phyloP scores from a whole-genome alignment of 2,113 vertebrate genomes.

The Oryzias melastigma region DNA sequence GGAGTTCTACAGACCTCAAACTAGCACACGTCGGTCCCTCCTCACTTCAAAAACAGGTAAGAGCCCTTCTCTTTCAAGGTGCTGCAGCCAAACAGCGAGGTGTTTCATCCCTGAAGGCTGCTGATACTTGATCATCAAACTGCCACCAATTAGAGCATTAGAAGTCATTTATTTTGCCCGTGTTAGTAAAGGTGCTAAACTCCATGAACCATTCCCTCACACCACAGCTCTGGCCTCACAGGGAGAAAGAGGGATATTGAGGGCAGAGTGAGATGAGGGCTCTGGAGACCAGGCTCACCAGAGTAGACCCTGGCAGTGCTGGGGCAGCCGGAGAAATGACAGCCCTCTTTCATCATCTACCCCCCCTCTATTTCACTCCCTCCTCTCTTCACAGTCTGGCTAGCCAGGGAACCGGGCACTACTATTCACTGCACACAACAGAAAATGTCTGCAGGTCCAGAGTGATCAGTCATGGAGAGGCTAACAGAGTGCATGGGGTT shows the following conservation, averaged over 20 bases:
- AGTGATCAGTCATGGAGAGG: constrained; percentile 33
- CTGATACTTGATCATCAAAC: constrained; percentile 77
- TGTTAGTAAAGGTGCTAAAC: constrained; percentile 77
- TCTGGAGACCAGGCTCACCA: constrained; percentile 55
- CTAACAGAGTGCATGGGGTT: constrained; percentile 3
- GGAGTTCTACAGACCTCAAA: constrained; percentile 52
- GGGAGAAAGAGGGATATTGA: constrained; percentile 62
- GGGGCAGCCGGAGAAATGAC: constrained; percentile 46
- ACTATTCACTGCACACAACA: constrained; percentile 36
- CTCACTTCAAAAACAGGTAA: constrained; percentile 51
- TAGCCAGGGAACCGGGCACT: constrained; percentile 12
- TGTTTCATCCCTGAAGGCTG: constrained; percentile 64
- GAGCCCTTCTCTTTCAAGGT: constrained; percentile 65
- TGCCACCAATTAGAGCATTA: constrained; percentile 75
- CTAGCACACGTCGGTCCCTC: constrained; percentile 46
- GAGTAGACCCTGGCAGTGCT: constrained; percentile 51
- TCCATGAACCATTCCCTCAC: constrained; percentile 75
- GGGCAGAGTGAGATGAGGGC: constrained; percentile 54
- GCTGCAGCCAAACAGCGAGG: constrained; percentile 65
- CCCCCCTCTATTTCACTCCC: neutral
- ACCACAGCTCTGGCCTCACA: constrained; percentile 49
- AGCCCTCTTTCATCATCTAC: constrained; percentile 36
- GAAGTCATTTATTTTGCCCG: constrained; percentile 76
- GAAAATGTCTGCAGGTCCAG: constrained; percentile 35
- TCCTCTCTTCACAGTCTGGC: neutral